Conservation (phyloP, 2,797 vertebrate genomes). For the Typhlichthys eigenmanni region DNA sequence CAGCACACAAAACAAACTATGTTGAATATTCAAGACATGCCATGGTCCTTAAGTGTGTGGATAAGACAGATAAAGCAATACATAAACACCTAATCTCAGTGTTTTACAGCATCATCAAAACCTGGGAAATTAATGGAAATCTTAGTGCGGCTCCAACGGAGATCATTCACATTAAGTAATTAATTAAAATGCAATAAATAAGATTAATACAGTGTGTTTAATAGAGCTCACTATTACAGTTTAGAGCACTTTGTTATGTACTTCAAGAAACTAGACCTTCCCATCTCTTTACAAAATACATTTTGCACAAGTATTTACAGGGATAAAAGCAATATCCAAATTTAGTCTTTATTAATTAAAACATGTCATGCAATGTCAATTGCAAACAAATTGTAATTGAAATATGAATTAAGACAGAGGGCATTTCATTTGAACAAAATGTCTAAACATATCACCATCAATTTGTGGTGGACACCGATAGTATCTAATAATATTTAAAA, state of each 20-base stretch:
- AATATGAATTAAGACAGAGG: not conserved
- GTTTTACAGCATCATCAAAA: not conserved
- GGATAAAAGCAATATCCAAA: conserved; percentile 12
- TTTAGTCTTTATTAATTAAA: conserved; percentile 7
- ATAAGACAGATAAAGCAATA: not conserved
- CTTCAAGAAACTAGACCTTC: conserved; percentile 84
- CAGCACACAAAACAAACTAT: no score
- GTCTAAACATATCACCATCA: not conserved
- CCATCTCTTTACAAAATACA: conserved; percentile 88
- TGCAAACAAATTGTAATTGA: conserved; percentile 13
- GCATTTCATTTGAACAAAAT: not conserved
- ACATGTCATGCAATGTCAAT: not conserved
- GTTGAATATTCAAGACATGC: no score
- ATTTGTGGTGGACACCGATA: conserved; percentile 3
- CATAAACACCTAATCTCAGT: conserved; percentile 1
- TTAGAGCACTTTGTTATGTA: conserved; percentile 84
- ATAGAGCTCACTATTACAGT: conserved; percentile 49
- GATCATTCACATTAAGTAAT: conserved; percentile 10
- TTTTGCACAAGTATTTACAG: conserved; percentile 87
- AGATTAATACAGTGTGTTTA: not conserved
- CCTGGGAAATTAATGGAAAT: not conserved
- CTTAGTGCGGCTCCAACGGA: not conserved
- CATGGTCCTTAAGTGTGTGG: not conserved
- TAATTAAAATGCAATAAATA: conserved; percentile 16
- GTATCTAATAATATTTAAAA: not conserved